Evolutionary conservation across 2,113 vertebrate species (phyloP).

Genomic region (Struthio camelus): DNA sequence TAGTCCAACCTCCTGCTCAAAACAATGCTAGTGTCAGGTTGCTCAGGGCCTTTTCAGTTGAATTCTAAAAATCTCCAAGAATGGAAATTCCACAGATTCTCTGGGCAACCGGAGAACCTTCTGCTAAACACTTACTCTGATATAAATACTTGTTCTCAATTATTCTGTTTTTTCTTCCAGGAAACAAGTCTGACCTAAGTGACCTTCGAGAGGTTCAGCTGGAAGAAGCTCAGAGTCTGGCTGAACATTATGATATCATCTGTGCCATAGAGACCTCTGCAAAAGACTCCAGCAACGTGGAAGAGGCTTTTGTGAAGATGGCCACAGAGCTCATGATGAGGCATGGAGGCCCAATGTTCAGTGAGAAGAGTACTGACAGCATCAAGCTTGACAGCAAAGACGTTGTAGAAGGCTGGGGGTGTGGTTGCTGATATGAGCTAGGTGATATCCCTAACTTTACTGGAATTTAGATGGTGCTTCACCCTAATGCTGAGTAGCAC

Average conservation of each 20-base stretch:
- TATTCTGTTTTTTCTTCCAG: conserved; percentile 58
- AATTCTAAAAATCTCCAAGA: background rate
- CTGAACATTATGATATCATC: conserved; percentile 81
- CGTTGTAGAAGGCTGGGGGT: conserved; percentile 81
- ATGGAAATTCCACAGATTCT: background rate
- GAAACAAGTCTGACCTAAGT: conserved; percentile 87
- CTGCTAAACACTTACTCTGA: background rate
- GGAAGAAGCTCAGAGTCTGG: conserved; percentile 83
- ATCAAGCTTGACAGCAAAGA: conserved; percentile 90
- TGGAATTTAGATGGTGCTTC: conserved; percentile 67
- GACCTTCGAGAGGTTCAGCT: conserved; percentile 82
- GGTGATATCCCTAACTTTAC: conserved; percentile 21
- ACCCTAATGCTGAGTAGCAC: conserved; percentile 61
- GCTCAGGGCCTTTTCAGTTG: background rate
- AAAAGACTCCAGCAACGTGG: conserved; percentile 88
- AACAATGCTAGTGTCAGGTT: background rate
- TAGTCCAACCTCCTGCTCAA: background rate
- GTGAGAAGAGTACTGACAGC: conserved; percentile 80
- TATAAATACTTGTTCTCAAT: background rate
- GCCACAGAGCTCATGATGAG: conserved; percentile 86
- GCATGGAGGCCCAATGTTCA: conserved; percentile 87
- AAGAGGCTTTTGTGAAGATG: conserved; percentile 86
- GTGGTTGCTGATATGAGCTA: conserved; percentile 81
- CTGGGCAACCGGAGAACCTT: background rate
- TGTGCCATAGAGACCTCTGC: conserved; percentile 88